phyloP scores from a whole-genome alignment of 2,888 invertebrate species.

The Scelioninae gen. 1 region DNA sequence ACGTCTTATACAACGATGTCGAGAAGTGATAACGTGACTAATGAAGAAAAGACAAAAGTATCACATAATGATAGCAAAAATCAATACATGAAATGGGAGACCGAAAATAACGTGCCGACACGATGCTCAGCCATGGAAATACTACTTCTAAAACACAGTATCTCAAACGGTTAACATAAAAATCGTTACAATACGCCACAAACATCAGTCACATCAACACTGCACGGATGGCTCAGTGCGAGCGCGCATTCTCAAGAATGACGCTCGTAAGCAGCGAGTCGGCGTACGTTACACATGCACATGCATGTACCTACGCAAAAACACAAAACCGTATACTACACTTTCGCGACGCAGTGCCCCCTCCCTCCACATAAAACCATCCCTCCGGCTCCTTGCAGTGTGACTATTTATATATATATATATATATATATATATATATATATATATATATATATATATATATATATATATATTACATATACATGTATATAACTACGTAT shows the following conservation, averaged over 20 bases:
- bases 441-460: slow-evolving; percentile 2
- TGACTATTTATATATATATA: background rate
- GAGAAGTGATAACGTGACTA: slow-evolving; percentile 16
- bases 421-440: background rate
- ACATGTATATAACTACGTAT: background rate
- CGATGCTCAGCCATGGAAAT: slow-evolving; percentile 20
- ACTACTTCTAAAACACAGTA: slow-evolving; percentile 34
- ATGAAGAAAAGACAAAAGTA: slow-evolving; percentile 19
- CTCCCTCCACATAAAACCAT: slow-evolving; percentile 36
- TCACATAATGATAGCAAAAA: slow-evolving; percentile 19
- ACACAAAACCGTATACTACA: slow-evolving; percentile 60
- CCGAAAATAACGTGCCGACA: slow-evolving; percentile 32
- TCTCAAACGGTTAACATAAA: slow-evolving; percentile 47
- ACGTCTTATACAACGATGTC: background rate
- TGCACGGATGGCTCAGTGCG: slow-evolving; percentile 52
- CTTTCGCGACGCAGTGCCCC: slow-evolving; percentile 55
- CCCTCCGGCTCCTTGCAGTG: slow-evolving; percentile 33
- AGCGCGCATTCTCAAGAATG: slow-evolving; percentile 65
- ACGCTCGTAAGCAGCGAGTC: slow-evolving; percentile 60
- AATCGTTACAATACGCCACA: slow-evolving; percentile 64
- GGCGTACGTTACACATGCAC: slow-evolving; percentile 64
- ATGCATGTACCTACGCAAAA: slow-evolving; percentile 66
- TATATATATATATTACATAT: background rate
- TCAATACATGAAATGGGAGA: slow-evolving; percentile 31
- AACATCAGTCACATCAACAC: slow-evolving; percentile 65